A percentile compares a stretch with the other conserved stretches of the same genome.
Evolutionary conservation across 2,113 vertebrate species (phyloP).

Genomic region (Archilochus colubris): DNA sequence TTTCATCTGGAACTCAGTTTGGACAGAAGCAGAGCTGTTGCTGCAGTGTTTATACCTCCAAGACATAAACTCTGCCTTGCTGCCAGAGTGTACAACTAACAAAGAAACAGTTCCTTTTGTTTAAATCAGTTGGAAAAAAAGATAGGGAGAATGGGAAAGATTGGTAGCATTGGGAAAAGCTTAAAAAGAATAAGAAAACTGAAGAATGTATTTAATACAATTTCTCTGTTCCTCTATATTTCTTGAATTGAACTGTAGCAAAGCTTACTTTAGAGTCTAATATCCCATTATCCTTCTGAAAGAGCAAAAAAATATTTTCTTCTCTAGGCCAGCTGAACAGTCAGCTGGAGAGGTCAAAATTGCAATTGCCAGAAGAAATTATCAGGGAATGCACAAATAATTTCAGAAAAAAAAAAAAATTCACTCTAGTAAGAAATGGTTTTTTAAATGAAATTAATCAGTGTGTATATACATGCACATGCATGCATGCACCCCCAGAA

Average conservation of each 20-base stretch:
- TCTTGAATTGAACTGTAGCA: background rate
- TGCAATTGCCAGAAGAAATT: background rate
- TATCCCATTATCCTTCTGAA: background rate
- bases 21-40: background rate
- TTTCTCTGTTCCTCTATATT: background rate
- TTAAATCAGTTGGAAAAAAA: background rate
- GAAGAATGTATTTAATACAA: background rate
- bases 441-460: background rate
- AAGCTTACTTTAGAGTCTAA: background rate
- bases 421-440: background rate
- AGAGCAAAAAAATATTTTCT: background rate
- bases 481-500: background rate
- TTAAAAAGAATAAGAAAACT: background rate
- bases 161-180: background rate
- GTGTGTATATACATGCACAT: rapidly evolving
- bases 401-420: background rate
- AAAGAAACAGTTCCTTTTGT: background rate
- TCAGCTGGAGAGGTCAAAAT: background rate
- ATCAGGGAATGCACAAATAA: background rate
- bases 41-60: background rate
- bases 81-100: background rate
- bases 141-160: background rate
- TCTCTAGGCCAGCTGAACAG: background rate
- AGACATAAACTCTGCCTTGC: background rate
- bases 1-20: background rate